Conservation (phyloP, 2,113 vertebrate species). For the Capreolus pygargus region DNA sequence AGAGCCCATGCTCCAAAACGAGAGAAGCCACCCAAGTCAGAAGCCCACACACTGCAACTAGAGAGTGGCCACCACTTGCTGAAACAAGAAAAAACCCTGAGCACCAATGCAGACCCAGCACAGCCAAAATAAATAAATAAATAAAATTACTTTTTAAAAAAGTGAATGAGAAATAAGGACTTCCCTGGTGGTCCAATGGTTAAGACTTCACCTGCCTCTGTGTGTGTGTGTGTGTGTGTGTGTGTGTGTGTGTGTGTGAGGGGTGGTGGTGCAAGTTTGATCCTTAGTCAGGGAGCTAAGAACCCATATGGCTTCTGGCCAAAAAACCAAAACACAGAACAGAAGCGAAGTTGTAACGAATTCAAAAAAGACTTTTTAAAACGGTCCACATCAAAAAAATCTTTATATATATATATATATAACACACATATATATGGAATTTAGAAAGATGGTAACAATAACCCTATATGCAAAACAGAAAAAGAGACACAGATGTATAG, state of each 20-base stretch:
- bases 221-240: background rate
- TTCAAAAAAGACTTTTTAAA: background rate
- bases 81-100: background rate
- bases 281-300: background rate
- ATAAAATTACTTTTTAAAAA: background rate
- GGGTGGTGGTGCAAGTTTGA: background rate
- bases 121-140: background rate
- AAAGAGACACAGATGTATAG: no score
- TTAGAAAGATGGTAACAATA: no score
- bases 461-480: no score
- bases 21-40: background rate
- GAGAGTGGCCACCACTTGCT: background rate
- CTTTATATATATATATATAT: no score
- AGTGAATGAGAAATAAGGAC: background rate
- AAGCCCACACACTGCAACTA: background rate
- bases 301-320: background rate
- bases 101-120: background rate
- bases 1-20: background rate
- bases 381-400: background rate
- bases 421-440: no score
- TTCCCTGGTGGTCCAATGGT: background rate
- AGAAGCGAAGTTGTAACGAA: background rate
- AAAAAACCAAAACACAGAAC: background rate
- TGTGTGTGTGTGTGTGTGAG: background rate
- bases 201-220: background rate